These are phyloP conservation scores for Hippocampus guttulatus DNA, from an alignment of 2,113 vertebrate species.

Conservation along the genomic window DNA sequence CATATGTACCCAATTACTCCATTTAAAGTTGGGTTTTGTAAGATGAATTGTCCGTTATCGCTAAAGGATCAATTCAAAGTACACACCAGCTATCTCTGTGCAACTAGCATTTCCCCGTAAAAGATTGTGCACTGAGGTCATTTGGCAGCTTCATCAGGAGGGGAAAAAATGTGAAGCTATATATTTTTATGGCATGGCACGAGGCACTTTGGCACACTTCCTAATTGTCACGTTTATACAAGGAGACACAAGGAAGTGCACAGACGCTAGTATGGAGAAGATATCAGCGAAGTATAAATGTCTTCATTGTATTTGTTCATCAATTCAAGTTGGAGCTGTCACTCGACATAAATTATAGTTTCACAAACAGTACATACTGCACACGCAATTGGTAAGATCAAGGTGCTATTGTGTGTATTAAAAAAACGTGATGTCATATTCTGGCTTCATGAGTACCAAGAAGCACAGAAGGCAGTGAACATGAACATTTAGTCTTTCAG, in stretches of 20 bases:
- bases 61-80: constrained; percentile 48
- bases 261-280: constrained; percentile 7
- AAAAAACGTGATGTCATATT: constrained; percentile 15
- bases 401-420: neutral
- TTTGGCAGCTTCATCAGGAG: constrained; percentile 43
- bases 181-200: constrained; percentile 43
- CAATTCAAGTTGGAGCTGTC: no score
- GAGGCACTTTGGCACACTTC: constrained; percentile 10
- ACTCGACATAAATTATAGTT: neutral
- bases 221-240: constrained; percentile 21
- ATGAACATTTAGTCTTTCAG: constrained; percentile 34
- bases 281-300: neutral
- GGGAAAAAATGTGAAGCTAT: constrained; percentile 39
- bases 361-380: constrained; percentile 6
- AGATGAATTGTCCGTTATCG: constrained; percentile 27
- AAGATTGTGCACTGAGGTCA: constrained; percentile 46
- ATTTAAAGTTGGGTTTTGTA: neutral
- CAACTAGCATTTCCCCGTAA: constrained; percentile 43
- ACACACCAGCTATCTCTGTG: constrained; percentile 48
- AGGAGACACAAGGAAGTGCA: constrained; percentile 19
- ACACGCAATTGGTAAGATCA: constrained; percentile 15
- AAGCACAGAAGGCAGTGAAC: constrained; percentile 31
- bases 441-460: constrained; percentile 10
- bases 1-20: constrained; percentile 18
- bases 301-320: neutral